phyloP scores from a whole-genome alignment of 2,797 vertebrate genomes.

The Cryptoprocta ferox region DNA sequence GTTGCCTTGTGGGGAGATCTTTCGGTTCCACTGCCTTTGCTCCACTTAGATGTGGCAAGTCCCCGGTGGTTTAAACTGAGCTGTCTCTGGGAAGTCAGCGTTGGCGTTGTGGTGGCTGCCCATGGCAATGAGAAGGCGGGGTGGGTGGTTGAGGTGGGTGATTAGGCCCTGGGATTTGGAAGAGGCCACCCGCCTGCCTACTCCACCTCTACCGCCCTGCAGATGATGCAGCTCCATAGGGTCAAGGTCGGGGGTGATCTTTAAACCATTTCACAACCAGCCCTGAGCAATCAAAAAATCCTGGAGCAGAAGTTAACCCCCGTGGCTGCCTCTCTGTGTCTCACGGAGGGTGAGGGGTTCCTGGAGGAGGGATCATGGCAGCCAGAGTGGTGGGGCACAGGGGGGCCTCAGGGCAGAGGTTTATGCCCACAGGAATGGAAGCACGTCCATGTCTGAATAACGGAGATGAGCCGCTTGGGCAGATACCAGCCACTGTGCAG shows the following conservation, averaged over 20 bases:
- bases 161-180: background rate
- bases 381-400: too few relatives aligned
- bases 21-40: background rate
- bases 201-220: background rate
- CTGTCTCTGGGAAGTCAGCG: background rate
- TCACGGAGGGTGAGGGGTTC: too few relatives aligned
- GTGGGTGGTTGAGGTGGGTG: background rate
- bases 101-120: background rate
- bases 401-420: background rate
- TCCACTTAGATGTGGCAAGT: background rate
- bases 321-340: background rate
- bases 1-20: background rate
- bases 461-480: background rate
- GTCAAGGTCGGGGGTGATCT: background rate
- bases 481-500: background rate
- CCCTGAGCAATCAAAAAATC: background rate
- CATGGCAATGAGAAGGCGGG: background rate
- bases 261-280: background rate
- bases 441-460: background rate
- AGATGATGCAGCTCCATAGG: background rate
- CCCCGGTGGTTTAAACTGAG: background rate
- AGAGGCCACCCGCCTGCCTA: background rate
- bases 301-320: background rate
- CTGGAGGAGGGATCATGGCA: background rate
- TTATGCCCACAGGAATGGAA: background rate